Conservation (phyloP, 2,888 invertebrate genomes). For the Drosophila pegasa region DNA sequence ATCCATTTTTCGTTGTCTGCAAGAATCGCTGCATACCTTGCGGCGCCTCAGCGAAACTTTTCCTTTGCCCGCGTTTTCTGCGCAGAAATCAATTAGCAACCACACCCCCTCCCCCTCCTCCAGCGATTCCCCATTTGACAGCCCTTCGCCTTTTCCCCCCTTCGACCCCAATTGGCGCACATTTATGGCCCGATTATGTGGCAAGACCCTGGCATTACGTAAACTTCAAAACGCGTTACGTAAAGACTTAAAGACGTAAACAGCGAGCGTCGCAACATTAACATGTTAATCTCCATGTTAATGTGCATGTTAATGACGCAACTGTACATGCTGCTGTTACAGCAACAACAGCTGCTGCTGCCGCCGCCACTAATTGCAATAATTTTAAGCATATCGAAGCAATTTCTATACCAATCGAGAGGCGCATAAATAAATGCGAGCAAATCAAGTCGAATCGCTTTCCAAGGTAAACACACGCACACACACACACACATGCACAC, state of each 20-base stretch:
- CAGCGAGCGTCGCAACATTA: conserved; percentile 28
- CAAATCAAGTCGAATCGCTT: conserved; percentile 55
- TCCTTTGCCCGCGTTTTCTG: conserved; percentile 16
- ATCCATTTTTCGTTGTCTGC: conserved; percentile 42
- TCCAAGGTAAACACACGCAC: conserved; percentile 30
- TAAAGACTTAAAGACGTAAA: conserved; percentile 18
- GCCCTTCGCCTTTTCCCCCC: not conserved
- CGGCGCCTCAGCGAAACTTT: conserved; percentile 41
- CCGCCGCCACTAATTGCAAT: conserved; percentile 44
- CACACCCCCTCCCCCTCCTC: too few species aligned
- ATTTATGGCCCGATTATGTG: conserved; percentile 59
- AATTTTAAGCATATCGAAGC: conserved; percentile 40
- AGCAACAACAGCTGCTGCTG: conserved; percentile 8
- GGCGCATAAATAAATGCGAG: conserved; percentile 38
- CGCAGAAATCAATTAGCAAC: conserved; percentile 59
- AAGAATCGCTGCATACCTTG: conserved; percentile 48
- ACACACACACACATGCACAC: conserved; percentile 14
- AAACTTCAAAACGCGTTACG: conserved; percentile 36
- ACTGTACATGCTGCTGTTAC: conserved; percentile 6
- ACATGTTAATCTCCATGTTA: conserved; percentile 26
- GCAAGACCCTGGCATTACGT: conserved; percentile 38
- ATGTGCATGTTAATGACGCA: conserved; percentile 20
- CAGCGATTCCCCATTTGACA: not conserved
- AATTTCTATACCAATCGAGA: conserved; percentile 54
- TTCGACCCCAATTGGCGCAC: conserved; percentile 35